phyloP scores from a whole-genome alignment of 1,140 invertebrate genomes.

The Oryctes rhinoceros region DNA sequence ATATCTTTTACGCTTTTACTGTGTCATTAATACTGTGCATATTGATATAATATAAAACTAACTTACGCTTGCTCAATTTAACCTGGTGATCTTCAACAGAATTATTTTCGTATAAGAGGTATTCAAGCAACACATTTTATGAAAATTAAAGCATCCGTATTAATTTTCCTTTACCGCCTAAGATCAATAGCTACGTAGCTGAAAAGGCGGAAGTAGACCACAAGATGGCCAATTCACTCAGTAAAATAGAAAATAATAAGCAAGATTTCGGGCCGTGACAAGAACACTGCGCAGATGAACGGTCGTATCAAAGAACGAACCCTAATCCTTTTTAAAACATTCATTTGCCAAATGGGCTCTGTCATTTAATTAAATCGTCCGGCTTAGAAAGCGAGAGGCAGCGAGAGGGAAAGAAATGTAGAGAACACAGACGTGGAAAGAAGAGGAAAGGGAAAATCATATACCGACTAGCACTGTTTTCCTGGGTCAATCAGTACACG shows the following conservation, averaged over 20 bases:
- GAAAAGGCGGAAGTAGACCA: background rate
- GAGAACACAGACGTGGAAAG: background rate
- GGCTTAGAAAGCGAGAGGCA: background rate
- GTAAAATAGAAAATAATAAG: conserved; percentile 33
- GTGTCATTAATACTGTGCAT: too few relatives aligned
- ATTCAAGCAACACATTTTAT: too few relatives aligned
- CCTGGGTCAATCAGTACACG: conserved; percentile 1
- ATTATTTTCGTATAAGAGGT: too few relatives aligned
- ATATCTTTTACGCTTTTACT: too few relatives aligned
- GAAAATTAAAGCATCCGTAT: too few relatives aligned
- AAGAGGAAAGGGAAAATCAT: background rate
- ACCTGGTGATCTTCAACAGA: too few relatives aligned
- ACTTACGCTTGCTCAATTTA: too few relatives aligned
- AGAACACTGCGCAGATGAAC: conserved; percentile 20
- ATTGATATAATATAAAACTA: too few relatives aligned
- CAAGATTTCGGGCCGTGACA: conserved; percentile 12
- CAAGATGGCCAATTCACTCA: background rate
- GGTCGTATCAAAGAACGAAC: conserved; percentile 21
- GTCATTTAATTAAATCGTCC: conserved; percentile 37
- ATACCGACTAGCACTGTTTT: conserved; percentile 6
- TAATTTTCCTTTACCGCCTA: background rate
- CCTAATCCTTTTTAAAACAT: conserved; percentile 37
- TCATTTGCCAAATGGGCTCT: conserved; percentile 35
- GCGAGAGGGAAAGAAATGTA: background rate
- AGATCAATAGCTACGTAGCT: background rate